Conservation (phyloP, 2,888 invertebrate species). For the Pteria penguin region DNA sequence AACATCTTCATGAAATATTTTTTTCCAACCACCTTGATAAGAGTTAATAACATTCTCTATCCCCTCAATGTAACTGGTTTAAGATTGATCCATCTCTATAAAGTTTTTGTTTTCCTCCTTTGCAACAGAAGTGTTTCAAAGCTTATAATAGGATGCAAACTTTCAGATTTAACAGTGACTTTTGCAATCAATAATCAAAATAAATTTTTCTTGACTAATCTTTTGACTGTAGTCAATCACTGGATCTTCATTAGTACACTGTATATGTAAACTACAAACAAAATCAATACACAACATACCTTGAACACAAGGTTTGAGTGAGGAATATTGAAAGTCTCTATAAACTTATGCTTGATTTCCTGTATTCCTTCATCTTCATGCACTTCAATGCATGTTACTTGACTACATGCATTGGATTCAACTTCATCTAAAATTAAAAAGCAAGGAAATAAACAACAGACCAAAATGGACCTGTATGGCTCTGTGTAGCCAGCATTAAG, state of each 20-base stretch:
- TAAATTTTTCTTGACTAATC: too few species aligned
- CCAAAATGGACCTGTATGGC: neutral
- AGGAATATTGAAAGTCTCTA: neutral
- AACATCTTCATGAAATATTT: too few species aligned
- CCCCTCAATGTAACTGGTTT: too few species aligned
- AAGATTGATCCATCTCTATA: too few species aligned
- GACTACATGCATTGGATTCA: neutral
- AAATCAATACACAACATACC: neutral
- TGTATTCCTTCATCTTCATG: neutral
- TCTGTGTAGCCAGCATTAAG: neutral
- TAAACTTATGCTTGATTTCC: neutral
- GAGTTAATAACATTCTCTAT: too few species aligned
- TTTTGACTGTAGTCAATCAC: too few species aligned
- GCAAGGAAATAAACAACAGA: neutral
- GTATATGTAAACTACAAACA: neutral
- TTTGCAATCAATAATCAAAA: too few species aligned
- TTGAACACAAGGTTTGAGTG: neutral
- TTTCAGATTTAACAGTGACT: too few species aligned
- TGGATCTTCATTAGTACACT: neutral
- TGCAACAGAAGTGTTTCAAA: too few species aligned
- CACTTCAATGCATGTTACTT: neutral
- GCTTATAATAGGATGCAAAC: too few species aligned
- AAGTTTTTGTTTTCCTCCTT: too few species aligned
- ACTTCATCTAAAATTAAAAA: neutral
- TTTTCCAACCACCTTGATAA: too few species aligned